These are phyloP conservation scores for Erannis defoliaria DNA, from an alignment of 2,888 invertebrate genomes.

Conservation along the genomic window DNA sequence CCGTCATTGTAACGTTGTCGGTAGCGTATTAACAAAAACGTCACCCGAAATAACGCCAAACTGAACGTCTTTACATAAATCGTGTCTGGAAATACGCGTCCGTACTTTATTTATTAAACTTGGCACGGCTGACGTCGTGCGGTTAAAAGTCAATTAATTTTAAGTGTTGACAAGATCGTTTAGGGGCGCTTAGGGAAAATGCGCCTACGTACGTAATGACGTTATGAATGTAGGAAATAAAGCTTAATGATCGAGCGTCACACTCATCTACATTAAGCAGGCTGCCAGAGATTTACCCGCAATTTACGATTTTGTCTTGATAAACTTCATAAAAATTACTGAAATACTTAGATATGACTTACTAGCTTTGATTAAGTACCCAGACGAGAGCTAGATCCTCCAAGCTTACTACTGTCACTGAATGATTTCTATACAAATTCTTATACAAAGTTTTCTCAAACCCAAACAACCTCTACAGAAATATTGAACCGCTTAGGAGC, in stretches of 20 bases:
- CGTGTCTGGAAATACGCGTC: conserved; percentile 22
- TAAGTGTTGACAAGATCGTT: conserved; percentile 31
- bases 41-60: conserved; percentile 17
- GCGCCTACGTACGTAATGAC: conserved; percentile 6
- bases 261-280: background rate
- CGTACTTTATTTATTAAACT: conserved; percentile 23
- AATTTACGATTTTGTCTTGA: no score
- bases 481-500: background rate
- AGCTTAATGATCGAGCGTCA: conserved; percentile 1
- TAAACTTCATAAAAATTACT: no score
- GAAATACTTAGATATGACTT: no score
- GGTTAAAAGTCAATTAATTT: conserved; percentile 34
- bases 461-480: background rate
- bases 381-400: no score
- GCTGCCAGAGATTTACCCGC: background rate
- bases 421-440: no score
- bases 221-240: conserved; percentile 12
- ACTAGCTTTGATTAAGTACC: no score
- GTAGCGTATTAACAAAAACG: conserved; percentile 30
- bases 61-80: conserved; percentile 28
- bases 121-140: conserved; percentile 14
- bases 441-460: no score
- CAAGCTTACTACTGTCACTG: no score
- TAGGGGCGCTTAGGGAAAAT: conserved; percentile 13
- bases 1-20: background rate